phyloP scores from a whole-genome alignment of 2,113 vertebrate species.

The Oophaga pumilio region DNA sequence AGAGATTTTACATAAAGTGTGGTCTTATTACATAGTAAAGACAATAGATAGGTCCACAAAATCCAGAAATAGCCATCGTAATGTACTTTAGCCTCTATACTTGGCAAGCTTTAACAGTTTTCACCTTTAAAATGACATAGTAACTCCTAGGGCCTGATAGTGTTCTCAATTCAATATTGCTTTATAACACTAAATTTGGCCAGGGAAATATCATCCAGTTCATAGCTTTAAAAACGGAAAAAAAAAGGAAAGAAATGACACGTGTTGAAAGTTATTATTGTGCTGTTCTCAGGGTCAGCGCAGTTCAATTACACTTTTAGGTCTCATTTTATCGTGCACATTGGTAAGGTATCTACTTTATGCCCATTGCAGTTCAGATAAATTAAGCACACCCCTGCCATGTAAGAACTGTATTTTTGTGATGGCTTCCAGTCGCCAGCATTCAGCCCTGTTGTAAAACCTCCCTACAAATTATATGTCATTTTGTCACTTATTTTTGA shows the following conservation, averaged over 20 bases:
- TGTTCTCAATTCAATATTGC: conserved; percentile 10
- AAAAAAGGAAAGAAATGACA: conserved; percentile 28
- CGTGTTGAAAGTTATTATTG: conserved; percentile 15
- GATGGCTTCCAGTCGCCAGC: conserved; percentile 76
- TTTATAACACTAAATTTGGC: neutral
- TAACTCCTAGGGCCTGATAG: neutral
- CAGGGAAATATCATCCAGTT: conserved; percentile 1
- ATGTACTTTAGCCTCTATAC: neutral
- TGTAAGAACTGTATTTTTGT: conserved; percentile 80
- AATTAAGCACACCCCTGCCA: conserved; percentile 63
- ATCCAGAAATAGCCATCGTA: conserved; percentile 1
- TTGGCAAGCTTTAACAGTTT: conserved; percentile 21
- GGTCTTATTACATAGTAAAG: neutral
- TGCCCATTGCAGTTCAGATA: conserved; percentile 28
- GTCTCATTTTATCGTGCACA: neutral
- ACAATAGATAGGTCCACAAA: conserved; percentile 10
- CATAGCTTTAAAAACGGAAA: neutral
- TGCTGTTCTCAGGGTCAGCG: neutral
- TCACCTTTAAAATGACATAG: conserved; percentile 27
- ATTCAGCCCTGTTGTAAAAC: conserved; percentile 78
- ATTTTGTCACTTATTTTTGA: conserved; percentile 69
- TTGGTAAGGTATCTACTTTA: conserved; percentile 18
- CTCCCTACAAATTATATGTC: conserved; percentile 81
- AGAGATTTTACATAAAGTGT: neutral
- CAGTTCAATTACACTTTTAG: conserved; percentile 30